Evolutionary conservation across 1,140 invertebrate species (phyloP).

Genomic region (Macrosteles quadrilineatus): DNA sequence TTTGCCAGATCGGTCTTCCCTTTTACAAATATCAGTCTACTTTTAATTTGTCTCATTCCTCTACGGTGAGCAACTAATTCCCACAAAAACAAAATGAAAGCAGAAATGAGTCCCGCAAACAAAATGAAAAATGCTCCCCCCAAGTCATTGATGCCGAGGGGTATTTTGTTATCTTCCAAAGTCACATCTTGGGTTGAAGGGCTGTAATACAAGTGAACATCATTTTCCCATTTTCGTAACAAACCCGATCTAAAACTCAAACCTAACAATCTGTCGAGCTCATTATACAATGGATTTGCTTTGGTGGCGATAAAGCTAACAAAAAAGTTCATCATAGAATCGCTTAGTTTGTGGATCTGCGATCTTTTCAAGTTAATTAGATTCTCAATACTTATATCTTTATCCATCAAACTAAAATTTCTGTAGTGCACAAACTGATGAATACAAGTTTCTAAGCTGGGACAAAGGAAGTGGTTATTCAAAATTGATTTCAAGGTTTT

Average conservation of each 20-base stretch:
- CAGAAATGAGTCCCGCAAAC: too few relatives aligned
- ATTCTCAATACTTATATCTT: not conserved
- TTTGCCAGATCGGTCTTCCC: too few relatives aligned
- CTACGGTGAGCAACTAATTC: too few relatives aligned
- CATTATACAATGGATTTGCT: not conserved
- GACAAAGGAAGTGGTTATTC: not conserved
- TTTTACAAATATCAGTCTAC: too few relatives aligned
- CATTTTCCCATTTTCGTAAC: constrained; percentile 1
- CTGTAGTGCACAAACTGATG: not conserved
- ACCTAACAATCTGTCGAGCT: not conserved
- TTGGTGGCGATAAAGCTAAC: not conserved
- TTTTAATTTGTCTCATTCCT: too few relatives aligned
- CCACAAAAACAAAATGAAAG: too few relatives aligned
- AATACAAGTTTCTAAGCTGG: not conserved
- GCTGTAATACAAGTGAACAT: not conserved
- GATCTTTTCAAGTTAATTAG: not conserved
- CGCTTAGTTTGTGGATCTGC: not conserved
- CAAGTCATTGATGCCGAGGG: too few relatives aligned
- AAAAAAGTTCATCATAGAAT: not conserved
- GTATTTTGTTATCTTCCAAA: too few relatives aligned
- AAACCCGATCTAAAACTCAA: not conserved
- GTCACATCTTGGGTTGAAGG: too few relatives aligned
- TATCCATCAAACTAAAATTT: constrained; percentile 10
- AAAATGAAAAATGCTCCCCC: too few relatives aligned
- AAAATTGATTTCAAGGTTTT: not conserved